Conservation (phyloP, 1,140 invertebrate genomes). For the Bradysia coprophila region DNA sequence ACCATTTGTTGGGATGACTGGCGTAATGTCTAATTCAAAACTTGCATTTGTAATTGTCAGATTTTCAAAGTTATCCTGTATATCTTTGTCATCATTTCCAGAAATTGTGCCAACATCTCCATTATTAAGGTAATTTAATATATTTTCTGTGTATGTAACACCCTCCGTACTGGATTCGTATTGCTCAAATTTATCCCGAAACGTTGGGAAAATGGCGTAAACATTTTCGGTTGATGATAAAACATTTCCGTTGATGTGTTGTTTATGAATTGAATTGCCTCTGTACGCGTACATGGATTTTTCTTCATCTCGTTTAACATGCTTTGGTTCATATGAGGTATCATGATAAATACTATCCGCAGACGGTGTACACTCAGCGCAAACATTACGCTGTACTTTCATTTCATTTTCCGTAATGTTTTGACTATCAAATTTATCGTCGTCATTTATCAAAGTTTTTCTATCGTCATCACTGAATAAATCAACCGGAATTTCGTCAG, state of each 20-base stretch:
- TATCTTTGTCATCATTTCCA: background rate
- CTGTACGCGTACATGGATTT: background rate
- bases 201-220: too few relatives aligned
- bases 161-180: background rate
- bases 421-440: background rate
- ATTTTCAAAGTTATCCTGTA: background rate
- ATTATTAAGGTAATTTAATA: background rate
- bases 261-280: background rate
- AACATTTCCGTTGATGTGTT: background rate
- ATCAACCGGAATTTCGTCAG: background rate
- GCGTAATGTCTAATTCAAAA: background rate
- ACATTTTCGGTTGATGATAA: too few relatives aligned
- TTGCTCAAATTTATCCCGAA: too few relatives aligned
- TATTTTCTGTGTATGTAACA: background rate
- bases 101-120: background rate
- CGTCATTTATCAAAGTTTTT: background rate
- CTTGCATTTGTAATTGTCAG: background rate
- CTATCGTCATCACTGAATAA: background rate
- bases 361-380: too few relatives aligned
- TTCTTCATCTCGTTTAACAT: background rate
- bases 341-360: background rate
- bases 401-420: background rate
- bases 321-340: background rate
- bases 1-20: background rate
- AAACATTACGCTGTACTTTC: too few relatives aligned